Evolutionary conservation across 1,140 invertebrate species (phyloP).

Genomic region (Scaptomyza hsui): DNA sequence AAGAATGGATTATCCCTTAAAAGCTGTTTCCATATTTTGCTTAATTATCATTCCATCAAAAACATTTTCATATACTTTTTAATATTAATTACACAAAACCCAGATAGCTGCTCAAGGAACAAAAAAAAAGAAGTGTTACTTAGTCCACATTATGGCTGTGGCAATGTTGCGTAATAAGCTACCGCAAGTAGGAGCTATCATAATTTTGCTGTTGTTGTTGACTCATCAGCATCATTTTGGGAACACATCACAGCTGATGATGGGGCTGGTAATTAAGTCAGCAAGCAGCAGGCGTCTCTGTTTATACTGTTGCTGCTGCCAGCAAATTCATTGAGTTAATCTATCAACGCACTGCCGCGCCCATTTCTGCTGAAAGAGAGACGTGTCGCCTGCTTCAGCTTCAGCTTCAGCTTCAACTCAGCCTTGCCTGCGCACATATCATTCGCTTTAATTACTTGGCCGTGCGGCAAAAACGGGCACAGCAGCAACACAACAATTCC

Average conservation of each 20-base stretch:
- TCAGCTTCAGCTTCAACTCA: neutral
- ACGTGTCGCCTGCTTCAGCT: neutral
- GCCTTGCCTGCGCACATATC: slow-evolving; percentile 50
- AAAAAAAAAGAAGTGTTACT: slow-evolving; percentile 9
- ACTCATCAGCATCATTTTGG: slow-evolving; percentile 13
- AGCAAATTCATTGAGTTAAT: slow-evolving; percentile 67
- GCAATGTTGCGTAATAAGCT: slow-evolving; percentile 12
- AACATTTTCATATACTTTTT: neutral
- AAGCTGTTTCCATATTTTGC: too few species aligned
- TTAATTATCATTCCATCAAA: neutral
- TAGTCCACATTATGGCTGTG: neutral
- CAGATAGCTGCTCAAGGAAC: neutral
- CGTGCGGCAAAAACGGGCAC: slow-evolving; percentile 42
- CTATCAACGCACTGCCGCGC: slow-evolving; percentile 59
- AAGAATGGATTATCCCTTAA: too few species aligned
- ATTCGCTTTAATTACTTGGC: slow-evolving; percentile 65
- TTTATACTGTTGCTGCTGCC: slow-evolving; percentile 45
- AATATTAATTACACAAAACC: slow-evolving; percentile 12
- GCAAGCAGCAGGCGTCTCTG: slow-evolving; percentile 9
- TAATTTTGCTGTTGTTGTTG: slow-evolving; percentile 16
- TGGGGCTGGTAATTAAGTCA: slow-evolving; percentile 22
- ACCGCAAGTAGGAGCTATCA: slow-evolving; percentile 22
- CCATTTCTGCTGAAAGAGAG: neutral
- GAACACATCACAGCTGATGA: slow-evolving; percentile 16
- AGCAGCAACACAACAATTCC: slow-evolving; percentile 61